phyloP scores from a whole-genome alignment of 2,113 vertebrate species.

The Silurus asotus region DNA sequence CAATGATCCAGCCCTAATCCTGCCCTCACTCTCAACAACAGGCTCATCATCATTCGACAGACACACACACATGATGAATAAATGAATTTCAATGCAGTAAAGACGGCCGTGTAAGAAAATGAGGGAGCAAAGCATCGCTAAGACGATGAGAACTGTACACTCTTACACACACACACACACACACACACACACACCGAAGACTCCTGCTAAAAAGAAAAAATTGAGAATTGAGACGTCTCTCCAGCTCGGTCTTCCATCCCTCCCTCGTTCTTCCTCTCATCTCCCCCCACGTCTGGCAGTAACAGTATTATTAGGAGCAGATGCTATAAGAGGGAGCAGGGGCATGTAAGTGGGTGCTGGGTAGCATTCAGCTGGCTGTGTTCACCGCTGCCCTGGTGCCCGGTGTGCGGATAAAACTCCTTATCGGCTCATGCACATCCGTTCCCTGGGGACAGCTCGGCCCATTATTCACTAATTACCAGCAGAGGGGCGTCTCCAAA shows the following conservation, averaged over 20 bases:
- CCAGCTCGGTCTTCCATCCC: constrained; percentile 50
- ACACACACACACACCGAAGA: neutral
- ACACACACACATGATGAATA: constrained; percentile 66
- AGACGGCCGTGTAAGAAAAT: constrained; percentile 64
- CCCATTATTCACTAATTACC: constrained; percentile 77
- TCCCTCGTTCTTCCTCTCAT: constrained; percentile 54
- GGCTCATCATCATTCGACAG: constrained; percentile 90
- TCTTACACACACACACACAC: neutral
- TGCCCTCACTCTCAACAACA: constrained; percentile 67
- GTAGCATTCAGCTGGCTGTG: constrained; percentile 85
- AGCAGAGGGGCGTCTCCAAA: constrained; percentile 64
- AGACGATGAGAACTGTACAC: neutral
- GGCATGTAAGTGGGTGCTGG: constrained; percentile 52
- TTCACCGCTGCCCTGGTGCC: constrained; percentile 71
- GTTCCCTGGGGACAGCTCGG: constrained; percentile 69
- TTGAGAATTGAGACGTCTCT: constrained; percentile 90
- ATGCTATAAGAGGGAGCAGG: constrained; percentile 36
- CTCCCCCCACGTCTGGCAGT: constrained; percentile 92
- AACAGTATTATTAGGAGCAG: constrained; percentile 76
- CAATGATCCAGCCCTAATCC: constrained; percentile 36
- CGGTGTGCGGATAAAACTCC: constrained; percentile 70
- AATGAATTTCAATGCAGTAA: constrained; percentile 94
- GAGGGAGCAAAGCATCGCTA: neutral
- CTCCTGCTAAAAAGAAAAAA: constrained; percentile 25
- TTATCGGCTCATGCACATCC: constrained; percentile 71